Evolutionary conservation across 2,113 vertebrate genomes (phyloP), one percentile per base, ranked within the genome.

Genomic region (Leptobrachium ailaonicum): DNA sequence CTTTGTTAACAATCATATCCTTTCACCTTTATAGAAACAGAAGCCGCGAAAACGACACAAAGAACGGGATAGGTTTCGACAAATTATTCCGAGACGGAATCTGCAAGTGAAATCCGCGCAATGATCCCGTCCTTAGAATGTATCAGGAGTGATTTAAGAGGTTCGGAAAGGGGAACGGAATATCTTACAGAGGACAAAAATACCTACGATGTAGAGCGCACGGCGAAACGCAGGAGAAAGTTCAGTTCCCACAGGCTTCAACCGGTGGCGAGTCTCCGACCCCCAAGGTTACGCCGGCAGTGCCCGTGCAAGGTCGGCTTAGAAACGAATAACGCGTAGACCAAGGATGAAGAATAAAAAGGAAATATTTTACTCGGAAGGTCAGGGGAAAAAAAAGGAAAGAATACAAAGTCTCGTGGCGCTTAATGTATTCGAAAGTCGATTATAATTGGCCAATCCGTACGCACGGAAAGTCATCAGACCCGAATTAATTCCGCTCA

Each of bases 221-320:
- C 40, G 54, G 47, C 56, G 14, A 67, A 67, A 67, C 40, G 40
- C 67, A 40, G 50, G 40, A 77, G 41, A 32, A 45, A 69, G 53
- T 60, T 70, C 41, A 60, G 50, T 53, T 77, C 66, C 75, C 53
- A 44, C 20, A 69, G 53, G 75, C 42, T 58, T 56, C 41, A 60
- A 53, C 64, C 68, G 9, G 13, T 20, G 68, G 68, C 66, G 69
- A 40, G 66, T 60, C 54, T 50, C 45, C 60, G 53, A 47, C 14
- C 76, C 75, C 58, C 40, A 13, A 60, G 66, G 53, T 69, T 77
- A 32, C 66, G 47, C n/a, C 53, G 45, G 2, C 66, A 69, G 13
- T 77, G 3, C 41, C 42, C 9, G 6, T 58, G 62, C 64, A 76
- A 76, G 75, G 64, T 67, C 64, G 56, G 64, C 64, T 54, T 7